phyloP scores from a whole-genome alignment of 2,888 invertebrate species.

The Rambutsinella grinnellia region DNA sequence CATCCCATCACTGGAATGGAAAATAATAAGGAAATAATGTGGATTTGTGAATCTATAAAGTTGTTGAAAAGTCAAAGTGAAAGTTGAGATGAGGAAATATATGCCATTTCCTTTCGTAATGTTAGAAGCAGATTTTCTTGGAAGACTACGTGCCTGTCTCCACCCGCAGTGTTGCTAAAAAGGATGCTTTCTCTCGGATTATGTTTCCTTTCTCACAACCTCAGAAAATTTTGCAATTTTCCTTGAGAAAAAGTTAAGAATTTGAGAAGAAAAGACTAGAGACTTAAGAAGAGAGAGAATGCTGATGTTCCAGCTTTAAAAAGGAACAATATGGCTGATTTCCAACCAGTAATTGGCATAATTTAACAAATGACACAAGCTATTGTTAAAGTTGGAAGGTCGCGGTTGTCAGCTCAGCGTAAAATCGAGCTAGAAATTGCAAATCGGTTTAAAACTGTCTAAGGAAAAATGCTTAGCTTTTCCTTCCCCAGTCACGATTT shows the following conservation, averaged over 20 bases:
- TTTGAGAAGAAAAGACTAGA: too few relatives aligned
- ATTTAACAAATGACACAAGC: constrained; percentile 45
- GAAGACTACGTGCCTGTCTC: not conserved
- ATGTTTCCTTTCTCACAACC: not conserved
- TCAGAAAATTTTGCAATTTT: not conserved
- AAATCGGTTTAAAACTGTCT: too few relatives aligned
- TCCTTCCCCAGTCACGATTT: too few relatives aligned
- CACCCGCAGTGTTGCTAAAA: not conserved
- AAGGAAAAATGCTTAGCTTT: too few relatives aligned
- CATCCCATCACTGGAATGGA: not conserved
- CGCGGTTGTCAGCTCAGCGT: too few relatives aligned
- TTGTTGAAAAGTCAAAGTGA: not conserved
- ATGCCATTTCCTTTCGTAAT: not conserved
- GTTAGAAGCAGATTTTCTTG: not conserved
- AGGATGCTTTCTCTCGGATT: too few relatives aligned
- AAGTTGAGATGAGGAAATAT: not conserved
- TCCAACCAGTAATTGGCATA: constrained; percentile 54
- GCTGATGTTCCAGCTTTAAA: constrained; percentile 1
- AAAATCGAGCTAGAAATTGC: too few relatives aligned
- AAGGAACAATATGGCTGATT: constrained; percentile 46
- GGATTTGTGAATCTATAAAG: not conserved
- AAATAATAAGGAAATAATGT: not conserved
- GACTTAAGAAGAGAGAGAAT: not conserved
- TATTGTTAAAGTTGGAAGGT: not conserved
- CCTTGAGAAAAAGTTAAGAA: too few relatives aligned